Percentiles rank a stretch among this genome's conserved stretches.
Evolutionary conservation across 2,113 vertebrate species (phyloP).

Genomic region (Caretta caretta): DNA sequence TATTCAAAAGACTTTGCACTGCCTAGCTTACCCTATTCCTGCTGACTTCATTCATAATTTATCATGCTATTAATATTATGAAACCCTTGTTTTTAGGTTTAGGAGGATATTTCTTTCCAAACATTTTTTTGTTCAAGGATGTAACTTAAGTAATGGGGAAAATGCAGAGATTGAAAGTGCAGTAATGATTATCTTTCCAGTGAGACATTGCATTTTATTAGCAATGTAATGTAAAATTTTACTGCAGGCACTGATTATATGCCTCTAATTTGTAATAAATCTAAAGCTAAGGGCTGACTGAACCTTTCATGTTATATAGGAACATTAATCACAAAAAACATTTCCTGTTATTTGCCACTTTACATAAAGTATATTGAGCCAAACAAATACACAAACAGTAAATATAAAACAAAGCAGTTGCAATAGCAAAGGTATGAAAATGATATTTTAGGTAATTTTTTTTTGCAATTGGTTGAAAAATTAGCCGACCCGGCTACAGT

Average conservation of each 20-base stretch:
- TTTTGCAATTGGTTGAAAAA: neutral
- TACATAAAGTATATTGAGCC: neutral
- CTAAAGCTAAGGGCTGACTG: neutral
- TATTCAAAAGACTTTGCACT: neutral
- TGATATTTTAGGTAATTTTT: neutral
- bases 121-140: neutral
- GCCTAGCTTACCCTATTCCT: neutral
- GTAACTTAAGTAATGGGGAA: neutral
- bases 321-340: fast-evolving
- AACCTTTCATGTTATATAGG: fast-evolving
- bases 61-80: neutral
- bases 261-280: neutral
- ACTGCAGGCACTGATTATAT: neutral
- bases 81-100: neutral
- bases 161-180: neutral
- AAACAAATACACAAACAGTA: fast-evolving
- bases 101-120: neutral
- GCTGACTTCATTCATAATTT: neutral
- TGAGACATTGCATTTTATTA: neutral
- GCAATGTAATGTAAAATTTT: neutral
- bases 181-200: neutral
- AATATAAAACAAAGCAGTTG: neutral
- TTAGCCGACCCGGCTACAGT: neutral
- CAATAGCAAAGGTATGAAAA: neutral
- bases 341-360: neutral